Evolutionary conservation across 1,140 invertebrate species (phyloP).

Genomic region (Vollenhovia emeryi): DNA sequence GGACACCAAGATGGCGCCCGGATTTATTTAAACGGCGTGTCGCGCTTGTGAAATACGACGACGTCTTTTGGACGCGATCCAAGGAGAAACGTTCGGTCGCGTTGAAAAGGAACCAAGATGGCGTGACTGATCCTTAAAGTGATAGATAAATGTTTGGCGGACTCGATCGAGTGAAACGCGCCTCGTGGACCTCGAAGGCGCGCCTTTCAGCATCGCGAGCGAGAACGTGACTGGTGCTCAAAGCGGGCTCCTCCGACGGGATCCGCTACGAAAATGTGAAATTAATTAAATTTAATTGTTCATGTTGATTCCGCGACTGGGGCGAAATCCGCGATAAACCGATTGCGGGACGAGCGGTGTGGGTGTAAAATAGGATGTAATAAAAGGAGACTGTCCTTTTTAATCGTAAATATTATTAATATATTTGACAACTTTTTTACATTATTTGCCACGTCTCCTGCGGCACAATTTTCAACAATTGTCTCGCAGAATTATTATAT

Average conservation of each 20-base stretch:
- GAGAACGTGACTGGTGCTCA: slow-evolving; percentile 52
- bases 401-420: slow-evolving; percentile 4
- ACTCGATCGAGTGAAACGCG: slow-evolving; percentile 57
- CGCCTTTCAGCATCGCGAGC: slow-evolving; percentile 29
- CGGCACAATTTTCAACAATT: not conserved
- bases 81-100: slow-evolving; percentile 53
- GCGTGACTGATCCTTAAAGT: slow-evolving; percentile 58
- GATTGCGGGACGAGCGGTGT: slow-evolving; percentile 1
- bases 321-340: not conserved
- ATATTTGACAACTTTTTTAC: slow-evolving; percentile 13
- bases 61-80: slow-evolving; percentile 38
- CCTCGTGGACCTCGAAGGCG: not conserved
- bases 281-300: slow-evolving; percentile 58
- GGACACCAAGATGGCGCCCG: slow-evolving; percentile 48
- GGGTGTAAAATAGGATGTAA: slow-evolving; percentile 23
- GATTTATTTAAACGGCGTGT: slow-evolving; percentile 58
- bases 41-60: slow-evolving; percentile 50
- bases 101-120: slow-evolving; percentile 57
- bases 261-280: slow-evolving; percentile 28
- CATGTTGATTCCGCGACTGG: slow-evolving; percentile 14
- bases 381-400: slow-evolving; percentile 16
- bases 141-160: slow-evolving; percentile 58
- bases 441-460: not conserved
- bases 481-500: slow-evolving; percentile 3
- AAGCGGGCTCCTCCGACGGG: not conserved